Conservation (phyloP, 2,797 vertebrate genomes). For the Leptodactylus fallax region DNA sequence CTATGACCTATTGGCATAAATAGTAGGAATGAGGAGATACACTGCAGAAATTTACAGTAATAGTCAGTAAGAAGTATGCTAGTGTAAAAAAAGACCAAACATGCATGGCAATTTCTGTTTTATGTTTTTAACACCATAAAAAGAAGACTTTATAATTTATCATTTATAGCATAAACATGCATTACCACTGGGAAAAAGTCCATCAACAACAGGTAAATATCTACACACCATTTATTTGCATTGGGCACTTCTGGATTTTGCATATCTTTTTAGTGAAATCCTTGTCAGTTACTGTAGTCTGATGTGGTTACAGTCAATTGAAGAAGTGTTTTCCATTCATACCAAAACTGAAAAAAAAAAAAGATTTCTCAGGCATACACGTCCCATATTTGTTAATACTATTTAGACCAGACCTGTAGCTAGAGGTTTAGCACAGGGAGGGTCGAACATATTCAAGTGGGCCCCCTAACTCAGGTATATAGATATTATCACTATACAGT, state of each 20-base stretch:
- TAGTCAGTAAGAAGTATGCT: neutral
- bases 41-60: neutral
- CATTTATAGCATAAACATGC: no score
- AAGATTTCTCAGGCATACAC: no score
- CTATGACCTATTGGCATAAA: neutral
- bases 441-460: no score
- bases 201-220: neutral
- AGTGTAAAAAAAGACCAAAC: neutral
- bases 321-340: neutral
- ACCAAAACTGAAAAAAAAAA: no score
- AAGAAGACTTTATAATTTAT: neutral
- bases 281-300: constrained; percentile 8
- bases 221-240: neutral
- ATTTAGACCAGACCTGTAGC: no score
- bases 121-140: neutral
- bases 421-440: no score
- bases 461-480: no score
- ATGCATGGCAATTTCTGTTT: neutral
- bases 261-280: constrained; percentile 10
- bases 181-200: neutral
- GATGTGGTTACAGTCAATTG: neutral
- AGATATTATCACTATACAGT: no score
- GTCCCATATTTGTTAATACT: no score
- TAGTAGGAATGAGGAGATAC: neutral
- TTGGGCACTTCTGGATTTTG: neutral